A percentile compares a stretch with the other conserved stretches of the same genome.
Evolutionary conservation across 2,888 invertebrate species (phyloP).

Genomic region (Xestia c-nigrum): DNA sequence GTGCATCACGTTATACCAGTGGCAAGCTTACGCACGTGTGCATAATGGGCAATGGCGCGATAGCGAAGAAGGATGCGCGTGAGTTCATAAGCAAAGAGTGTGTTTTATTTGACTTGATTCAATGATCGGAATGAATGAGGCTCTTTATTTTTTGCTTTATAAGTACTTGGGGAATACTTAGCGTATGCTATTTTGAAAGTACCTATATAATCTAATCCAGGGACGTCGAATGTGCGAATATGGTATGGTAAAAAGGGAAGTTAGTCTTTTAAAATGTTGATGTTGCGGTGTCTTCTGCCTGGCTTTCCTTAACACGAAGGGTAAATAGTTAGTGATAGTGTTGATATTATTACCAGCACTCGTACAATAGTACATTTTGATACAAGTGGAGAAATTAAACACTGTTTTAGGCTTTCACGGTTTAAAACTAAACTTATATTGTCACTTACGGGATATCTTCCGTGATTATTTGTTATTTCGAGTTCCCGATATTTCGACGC

Average conservation of each 20-base stretch:
- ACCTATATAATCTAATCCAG: background rate
- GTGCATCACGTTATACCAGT: background rate
- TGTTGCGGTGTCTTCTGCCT: background rate
- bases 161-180: background rate
- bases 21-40: conserved; percentile 31
- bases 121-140: background rate
- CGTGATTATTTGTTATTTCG: too few species aligned
- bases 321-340: too few species aligned
- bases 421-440: too few species aligned
- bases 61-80: conserved; percentile 15
- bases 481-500: too few species aligned
- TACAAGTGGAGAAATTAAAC: too few species aligned
- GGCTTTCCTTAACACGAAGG: background rate
- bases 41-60: conserved; percentile 16
- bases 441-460: too few species aligned
- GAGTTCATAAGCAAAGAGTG: conserved; percentile 11
- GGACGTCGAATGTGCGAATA: background rate
- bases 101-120: conserved; percentile 23
- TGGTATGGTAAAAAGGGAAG: too few species aligned
- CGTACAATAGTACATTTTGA: too few species aligned
- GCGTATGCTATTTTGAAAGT: background rate
- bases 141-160: background rate
- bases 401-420: too few species aligned
- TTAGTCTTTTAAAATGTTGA: too few species aligned
- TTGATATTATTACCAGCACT: too few species aligned